Conservation (phyloP, 2,888 invertebrate genomes). For the Gari tellinella region DNA sequence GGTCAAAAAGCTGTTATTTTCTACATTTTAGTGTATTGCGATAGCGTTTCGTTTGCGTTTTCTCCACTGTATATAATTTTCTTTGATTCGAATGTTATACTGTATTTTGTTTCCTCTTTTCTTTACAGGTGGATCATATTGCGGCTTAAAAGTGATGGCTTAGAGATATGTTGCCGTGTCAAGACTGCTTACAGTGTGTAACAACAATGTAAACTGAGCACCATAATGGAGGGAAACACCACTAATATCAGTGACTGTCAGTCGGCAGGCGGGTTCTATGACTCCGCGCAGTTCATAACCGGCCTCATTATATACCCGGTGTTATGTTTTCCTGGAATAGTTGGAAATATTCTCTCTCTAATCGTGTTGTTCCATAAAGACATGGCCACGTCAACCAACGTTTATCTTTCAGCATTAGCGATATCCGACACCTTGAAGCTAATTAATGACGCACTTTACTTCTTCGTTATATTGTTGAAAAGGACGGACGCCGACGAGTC, state of each 20-base stretch:
- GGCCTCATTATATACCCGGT: slow-evolving; percentile 79
- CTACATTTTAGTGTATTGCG: too few relatives aligned
- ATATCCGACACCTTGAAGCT: slow-evolving; percentile 79
- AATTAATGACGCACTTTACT: slow-evolving; percentile 78
- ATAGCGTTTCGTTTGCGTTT: too few relatives aligned
- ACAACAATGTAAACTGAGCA: too few relatives aligned
- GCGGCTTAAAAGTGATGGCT: too few relatives aligned
- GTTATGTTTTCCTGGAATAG: slow-evolving; percentile 74
- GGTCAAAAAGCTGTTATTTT: too few relatives aligned
- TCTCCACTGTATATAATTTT: too few relatives aligned
- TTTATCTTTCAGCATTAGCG: slow-evolving; percentile 77
- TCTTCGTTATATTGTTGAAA: slow-evolving; percentile 73
- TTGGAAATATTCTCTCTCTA: slow-evolving; percentile 76
- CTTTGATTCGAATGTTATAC: too few relatives aligned
- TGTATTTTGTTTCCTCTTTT: too few relatives aligned
- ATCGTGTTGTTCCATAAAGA: slow-evolving; percentile 75
- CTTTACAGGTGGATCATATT: too few relatives aligned
- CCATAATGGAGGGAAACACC: slow-evolving; percentile 23
- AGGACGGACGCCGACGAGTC: slow-evolving; percentile 64
- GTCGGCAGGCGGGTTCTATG: slow-evolving; percentile 68
- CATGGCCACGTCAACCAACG: slow-evolving; percentile 79
- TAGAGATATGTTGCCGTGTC: too few relatives aligned
- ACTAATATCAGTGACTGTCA: slow-evolving; percentile 32
- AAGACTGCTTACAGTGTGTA: too few relatives aligned
- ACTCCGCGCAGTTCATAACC: slow-evolving; percentile 70